Evolutionary conservation across 2,797 vertebrate genomes (phyloP), one percentile per base, ranked within the genome.

Genomic region (Molossus alvarezi): DNA sequence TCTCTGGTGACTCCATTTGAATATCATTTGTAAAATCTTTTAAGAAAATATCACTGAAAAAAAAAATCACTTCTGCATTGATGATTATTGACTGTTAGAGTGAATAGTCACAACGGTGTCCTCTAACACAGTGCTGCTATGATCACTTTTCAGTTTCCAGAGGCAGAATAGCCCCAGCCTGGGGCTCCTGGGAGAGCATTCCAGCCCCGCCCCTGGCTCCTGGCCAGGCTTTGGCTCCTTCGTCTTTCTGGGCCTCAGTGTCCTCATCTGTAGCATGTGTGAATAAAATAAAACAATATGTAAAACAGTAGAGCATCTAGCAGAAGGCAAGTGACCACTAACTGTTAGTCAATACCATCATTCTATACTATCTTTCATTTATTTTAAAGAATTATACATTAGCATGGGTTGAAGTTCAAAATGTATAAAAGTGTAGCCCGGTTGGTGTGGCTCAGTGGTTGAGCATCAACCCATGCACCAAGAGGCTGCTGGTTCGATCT

Each of bases 381-480:
- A 65, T 85, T 84, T 91, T 75, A 85, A 60, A 72, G 65, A 91
- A 27, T 60, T 76, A 71, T 57, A 75, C 23, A 41, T 57, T 85
- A 80, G 60, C 6, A 33, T 53, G 37, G 14, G 37, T 51, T 41
- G 37, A 76, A 83, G 33, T 45, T n/a, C 5, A 27, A 58, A 91
- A 75, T 25, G n/a, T 55, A 1, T 41, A 14, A 7, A 88, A 64
- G 6, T 45, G 4, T 9, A 21, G 10, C 41, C 41, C 6, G 41
- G 41, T 6, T 45, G 41, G 41, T 45, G 41, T 45, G 41, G 3
- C 41, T 45, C 41, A 45, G 1, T 45, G 41, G 41, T 45, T 45
- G 41, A 45, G 41, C 41, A 45, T 45, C 6, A 6, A 45, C 41
- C 6, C 41, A 45, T 45, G 41, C 41, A 45, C 41, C 41, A 45